Evolutionary conservation across 2,113 vertebrate species (phyloP).

Genomic region (Ictalurus punctatus): DNA sequence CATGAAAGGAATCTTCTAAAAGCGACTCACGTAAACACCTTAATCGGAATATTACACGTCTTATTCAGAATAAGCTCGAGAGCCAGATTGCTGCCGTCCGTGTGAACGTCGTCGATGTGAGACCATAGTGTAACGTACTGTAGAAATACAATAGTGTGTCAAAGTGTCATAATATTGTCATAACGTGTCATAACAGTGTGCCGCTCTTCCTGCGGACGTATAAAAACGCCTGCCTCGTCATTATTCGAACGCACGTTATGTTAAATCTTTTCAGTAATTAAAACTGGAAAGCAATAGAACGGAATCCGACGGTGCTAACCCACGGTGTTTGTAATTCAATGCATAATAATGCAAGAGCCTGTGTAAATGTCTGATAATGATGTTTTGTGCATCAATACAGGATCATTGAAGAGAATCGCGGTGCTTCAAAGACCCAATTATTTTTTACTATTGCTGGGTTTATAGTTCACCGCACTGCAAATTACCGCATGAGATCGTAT

Average conservation of each 20-base stretch:
- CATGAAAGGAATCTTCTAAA: no score
- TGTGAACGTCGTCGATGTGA: background rate
- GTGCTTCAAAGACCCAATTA: background rate
- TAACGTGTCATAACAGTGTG: background rate
- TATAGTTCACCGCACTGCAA: background rate
- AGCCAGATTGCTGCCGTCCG: no score
- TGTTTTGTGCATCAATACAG: constrained; percentile 1
- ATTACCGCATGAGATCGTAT: background rate
- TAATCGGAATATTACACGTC: no score
- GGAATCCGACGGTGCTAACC: background rate
- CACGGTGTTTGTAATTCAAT: background rate
- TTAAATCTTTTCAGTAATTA: background rate
- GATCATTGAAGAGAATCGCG: background rate
- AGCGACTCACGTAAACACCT: no score
- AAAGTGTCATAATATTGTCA: background rate
- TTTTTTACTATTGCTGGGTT: background rate
- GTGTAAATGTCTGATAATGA: background rate
- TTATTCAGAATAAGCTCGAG: no score
- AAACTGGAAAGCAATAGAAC: background rate
- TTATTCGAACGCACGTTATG: background rate
- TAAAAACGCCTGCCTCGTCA: background rate
- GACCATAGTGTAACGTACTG: background rate
- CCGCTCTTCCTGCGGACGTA: background rate
- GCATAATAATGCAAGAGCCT: background rate
- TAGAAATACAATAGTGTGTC: background rate